Evolutionary conservation across 2,888 invertebrate species (phyloP).

Genomic region (Drosophila multiciliata): DNA sequence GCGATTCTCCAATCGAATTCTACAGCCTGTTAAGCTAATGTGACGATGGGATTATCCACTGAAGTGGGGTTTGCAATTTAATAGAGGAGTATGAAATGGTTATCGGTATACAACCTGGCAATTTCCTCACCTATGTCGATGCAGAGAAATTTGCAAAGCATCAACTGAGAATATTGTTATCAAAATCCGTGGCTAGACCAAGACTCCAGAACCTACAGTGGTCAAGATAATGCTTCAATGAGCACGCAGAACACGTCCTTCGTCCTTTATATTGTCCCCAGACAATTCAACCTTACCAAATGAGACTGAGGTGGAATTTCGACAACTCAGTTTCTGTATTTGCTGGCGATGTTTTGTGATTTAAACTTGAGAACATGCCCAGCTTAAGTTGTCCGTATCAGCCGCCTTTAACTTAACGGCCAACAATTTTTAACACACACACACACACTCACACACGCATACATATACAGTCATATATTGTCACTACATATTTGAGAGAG

Average conservation of each 20-base stretch:
- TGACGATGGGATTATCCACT: slow-evolving; percentile 11
- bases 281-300: neutral
- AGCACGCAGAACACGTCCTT: slow-evolving; percentile 48
- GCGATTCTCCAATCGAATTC: slow-evolving; percentile 56
- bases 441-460: slow-evolving; percentile 17
- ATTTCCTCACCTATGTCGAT: neutral
- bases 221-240: slow-evolving; percentile 73
- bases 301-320: slow-evolving; percentile 4
- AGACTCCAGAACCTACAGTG: slow-evolving; percentile 59
- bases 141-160: neutral
- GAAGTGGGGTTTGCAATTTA: slow-evolving; percentile 40
- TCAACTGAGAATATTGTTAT: slow-evolving; percentile 1
- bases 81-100: slow-evolving; percentile 30
- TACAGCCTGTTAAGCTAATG: slow-evolving; percentile 43
- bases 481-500: slow-evolving; percentile 21
- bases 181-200: neutral
- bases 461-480: slow-evolving; percentile 24
- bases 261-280: slow-evolving; percentile 4
- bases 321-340: slow-evolving; percentile 8
- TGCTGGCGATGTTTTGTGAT: slow-evolving; percentile 36
- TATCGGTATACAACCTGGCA: neutral
- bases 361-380: slow-evolving; percentile 74
- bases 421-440: slow-evolving; percentile 58
- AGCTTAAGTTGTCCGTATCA: slow-evolving; percentile 80
- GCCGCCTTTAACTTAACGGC: slow-evolving; percentile 71